Evolutionary conservation across 2,113 vertebrate species (phyloP).

Genomic region (Crotalus horridus): DNA sequence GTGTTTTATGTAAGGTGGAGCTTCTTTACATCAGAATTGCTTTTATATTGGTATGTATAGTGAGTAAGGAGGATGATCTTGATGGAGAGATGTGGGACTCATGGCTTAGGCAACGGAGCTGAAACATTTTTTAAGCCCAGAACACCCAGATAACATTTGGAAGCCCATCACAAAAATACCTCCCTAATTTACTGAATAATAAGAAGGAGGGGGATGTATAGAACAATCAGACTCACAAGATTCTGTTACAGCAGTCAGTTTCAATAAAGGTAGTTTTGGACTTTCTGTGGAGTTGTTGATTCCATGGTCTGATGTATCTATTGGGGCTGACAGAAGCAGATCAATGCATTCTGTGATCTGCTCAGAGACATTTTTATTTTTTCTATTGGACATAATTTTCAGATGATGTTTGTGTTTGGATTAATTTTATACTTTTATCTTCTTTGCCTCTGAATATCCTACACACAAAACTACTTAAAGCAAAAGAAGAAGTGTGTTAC

Average conservation of each 20-base stretch:
- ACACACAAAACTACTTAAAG: not conserved
- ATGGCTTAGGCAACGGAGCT: not conserved
- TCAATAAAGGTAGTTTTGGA: not conserved
- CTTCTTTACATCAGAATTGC: not conserved
- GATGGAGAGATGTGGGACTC: not conserved
- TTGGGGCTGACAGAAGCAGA: not conserved
- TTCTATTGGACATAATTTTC: not conserved
- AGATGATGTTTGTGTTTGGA: not conserved
- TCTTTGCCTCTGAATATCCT: not conserved
- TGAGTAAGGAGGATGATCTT: not conserved
- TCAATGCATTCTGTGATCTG: not conserved
- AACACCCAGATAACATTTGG: not conserved
- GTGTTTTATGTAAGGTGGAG: not conserved
- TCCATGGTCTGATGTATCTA: not conserved
- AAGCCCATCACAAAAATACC: not conserved
- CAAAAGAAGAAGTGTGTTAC: not conserved
- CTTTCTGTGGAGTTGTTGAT: not conserved
- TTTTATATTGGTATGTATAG: not conserved
- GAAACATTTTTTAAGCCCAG: not conserved
- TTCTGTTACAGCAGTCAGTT: not conserved
- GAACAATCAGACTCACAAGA: not conserved
- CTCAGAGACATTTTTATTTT: not conserved
- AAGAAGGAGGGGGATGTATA: not conserved
- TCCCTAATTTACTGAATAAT: not conserved
- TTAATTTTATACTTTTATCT: not conserved